phyloP scores from a whole-genome alignment of 64 coral and sea anemone species.

The Anthopleura sola region DNA sequence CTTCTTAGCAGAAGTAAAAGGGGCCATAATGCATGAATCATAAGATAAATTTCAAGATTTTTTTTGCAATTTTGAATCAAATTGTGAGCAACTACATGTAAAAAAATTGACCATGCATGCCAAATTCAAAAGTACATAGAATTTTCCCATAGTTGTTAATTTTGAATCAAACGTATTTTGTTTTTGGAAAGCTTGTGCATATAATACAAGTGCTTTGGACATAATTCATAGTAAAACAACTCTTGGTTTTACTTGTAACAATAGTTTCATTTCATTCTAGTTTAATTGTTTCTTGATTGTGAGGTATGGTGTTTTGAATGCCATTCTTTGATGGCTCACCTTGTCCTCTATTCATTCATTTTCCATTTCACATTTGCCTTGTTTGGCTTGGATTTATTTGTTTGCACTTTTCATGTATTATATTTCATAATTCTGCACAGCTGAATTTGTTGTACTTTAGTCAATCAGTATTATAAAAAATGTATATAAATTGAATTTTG shows the following conservation, averaged over 20 bases:
- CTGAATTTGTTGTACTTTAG: neutral
- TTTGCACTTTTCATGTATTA: neutral
- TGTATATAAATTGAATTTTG: too few species aligned
- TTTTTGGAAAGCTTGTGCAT: neutral
- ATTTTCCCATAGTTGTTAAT: neutral
- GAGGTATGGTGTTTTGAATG: too few species aligned
- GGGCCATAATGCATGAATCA: neutral
- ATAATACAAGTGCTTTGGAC: neutral
- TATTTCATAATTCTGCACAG: neutral
- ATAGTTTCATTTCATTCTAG: neutral
- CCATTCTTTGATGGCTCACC: neutral
- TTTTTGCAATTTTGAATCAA: neutral
- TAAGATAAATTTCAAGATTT: too few species aligned
- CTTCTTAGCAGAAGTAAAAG: neutral
- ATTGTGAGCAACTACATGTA: neutral
- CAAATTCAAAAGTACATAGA: neutral
- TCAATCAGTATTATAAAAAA: too few species aligned
- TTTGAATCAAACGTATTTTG: neutral
- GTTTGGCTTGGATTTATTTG: neutral
- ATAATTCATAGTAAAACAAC: too few species aligned
- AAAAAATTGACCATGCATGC: too few species aligned
- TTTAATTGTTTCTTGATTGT: neutral
- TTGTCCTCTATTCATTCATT: neutral
- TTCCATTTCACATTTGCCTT: neutral
- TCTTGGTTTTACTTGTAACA: too few species aligned